These are phyloP conservation scores for Pelusios castaneus DNA, from an alignment of 2,113 vertebrate genomes.

Conservation along the genomic window DNA sequence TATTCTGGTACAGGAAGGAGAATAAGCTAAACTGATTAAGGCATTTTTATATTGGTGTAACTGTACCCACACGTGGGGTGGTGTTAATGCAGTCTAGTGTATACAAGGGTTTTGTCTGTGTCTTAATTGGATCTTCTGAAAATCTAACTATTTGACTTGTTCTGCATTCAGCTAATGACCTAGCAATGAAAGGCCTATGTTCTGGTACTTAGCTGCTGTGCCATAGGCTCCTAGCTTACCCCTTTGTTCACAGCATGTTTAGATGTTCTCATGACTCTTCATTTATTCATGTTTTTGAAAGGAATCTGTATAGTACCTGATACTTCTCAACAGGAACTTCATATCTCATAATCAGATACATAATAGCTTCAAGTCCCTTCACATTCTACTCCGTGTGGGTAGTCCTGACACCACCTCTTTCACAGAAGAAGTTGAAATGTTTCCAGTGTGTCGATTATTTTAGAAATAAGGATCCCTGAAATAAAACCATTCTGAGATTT, in stretches of 20 bases:
- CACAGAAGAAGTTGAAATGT: background rate
- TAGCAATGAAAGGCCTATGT: too few species aligned
- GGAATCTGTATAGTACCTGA: background rate
- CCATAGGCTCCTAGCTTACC: background rate
- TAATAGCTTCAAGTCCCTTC: background rate
- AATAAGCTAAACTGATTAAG: too few species aligned
- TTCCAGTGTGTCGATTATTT: background rate
- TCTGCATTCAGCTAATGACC: too few species aligned
- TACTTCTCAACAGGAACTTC: background rate
- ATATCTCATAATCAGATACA: background rate
- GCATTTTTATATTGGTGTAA: too few species aligned
- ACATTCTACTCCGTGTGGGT: background rate
- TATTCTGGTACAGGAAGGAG: too few species aligned
- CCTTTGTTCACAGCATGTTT: background rate
- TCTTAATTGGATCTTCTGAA: too few species aligned
- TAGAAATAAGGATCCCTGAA: background rate
- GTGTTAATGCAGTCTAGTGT: too few species aligned
- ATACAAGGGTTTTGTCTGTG: too few species aligned
- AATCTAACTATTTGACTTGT: too few species aligned
- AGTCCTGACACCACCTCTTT: background rate
- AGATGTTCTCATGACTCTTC: background rate
- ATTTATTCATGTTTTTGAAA: background rate
- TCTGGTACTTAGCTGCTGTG: too few species aligned
- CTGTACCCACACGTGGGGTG: too few species aligned
- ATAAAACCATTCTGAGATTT: background rate